These are phyloP conservation scores for Pachycephala philippinensis DNA, from an alignment of 2,113 vertebrate genomes.

Conservation along the genomic window DNA sequence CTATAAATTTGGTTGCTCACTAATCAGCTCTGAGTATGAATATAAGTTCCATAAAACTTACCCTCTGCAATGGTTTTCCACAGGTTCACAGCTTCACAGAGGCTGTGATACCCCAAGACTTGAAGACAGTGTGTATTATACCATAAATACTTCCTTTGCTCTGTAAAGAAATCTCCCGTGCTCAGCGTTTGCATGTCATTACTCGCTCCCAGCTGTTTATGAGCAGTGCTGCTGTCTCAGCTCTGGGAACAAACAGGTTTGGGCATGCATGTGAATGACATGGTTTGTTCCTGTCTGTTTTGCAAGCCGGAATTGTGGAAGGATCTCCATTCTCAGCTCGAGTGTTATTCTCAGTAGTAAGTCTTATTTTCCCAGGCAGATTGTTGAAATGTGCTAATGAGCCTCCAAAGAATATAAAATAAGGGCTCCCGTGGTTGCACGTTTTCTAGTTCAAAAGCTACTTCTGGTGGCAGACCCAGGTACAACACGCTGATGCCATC, in stretches of 20 bases:
- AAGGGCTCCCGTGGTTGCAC: background rate
- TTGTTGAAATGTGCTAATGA: slow-evolving; percentile 29
- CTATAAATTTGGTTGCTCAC: background rate
- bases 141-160: background rate
- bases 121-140: background rate
- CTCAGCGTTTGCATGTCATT: slow-evolving; percentile 4
- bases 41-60: background rate
- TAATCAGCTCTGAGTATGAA: background rate
- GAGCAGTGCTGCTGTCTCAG: slow-evolving; percentile 30
- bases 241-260: slow-evolving; percentile 38
- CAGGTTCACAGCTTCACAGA: background rate
- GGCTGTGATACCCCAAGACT: background rate
- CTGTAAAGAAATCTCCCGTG: background rate
- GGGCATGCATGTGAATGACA: background rate
- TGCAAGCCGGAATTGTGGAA: background rate
- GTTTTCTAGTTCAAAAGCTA: slow-evolving; percentile 20
- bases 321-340: background rate
- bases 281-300: background rate
- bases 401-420: background rate
- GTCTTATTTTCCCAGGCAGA: slow-evolving; percentile 11
- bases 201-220: background rate
- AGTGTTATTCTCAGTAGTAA: background rate
- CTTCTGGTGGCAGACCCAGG: slow-evolving; percentile 12
- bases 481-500: background rate
- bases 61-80: background rate